Evolutionary conservation across 1,140 invertebrate genomes (phyloP), one percentile per base, ranked within the genome.

Genomic region (Bemisia tabaci): DNA sequence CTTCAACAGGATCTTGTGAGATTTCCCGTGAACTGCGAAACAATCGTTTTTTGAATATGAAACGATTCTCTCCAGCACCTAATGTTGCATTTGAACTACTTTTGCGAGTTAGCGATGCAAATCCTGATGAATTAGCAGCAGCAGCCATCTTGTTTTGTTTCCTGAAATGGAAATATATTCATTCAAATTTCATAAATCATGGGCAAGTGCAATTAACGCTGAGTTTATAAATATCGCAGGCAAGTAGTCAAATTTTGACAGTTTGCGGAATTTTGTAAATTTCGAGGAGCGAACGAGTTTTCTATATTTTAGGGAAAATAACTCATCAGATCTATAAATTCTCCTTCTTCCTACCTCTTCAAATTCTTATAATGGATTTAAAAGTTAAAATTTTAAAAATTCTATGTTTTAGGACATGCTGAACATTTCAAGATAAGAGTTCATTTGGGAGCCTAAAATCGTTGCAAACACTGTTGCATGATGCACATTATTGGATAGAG

Each of bases 1-100:
- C 91, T 81, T 98, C 94, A 0, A 97, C 90, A 0, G 93, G 93
- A 80, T 97, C 94, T 77, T 95, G 93, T n/a, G 92, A 94, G 66
- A 97, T 82, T 79, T 96, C 93, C 27, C 90, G 81, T 1, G 88
- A 90, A 70, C 88, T 89, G 67, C 88, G 85, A 79, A 96, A 97
- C 2, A 98, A 77, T 62, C 94, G 82, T 67, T 93, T 87, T 74
- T 94, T 93, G 79, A 97, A 96, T 66, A 96, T 87, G 77, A 97
- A 94, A 66, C 90, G 81, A 79, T 95, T 95, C 75, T 96, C 94
- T 0, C 91, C 90, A 66, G 87, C 90, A 5, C 88, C 88, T 2
- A 89, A 76, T 12, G 76, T 78, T 48, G 83, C 82, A 21, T 80
- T 77, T 71, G 82, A 82, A 60, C 79, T 80, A 39, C 79, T 72